Conservation (phyloP, 2,888 invertebrate species). For the Lasioglossum figueresi region DNA sequence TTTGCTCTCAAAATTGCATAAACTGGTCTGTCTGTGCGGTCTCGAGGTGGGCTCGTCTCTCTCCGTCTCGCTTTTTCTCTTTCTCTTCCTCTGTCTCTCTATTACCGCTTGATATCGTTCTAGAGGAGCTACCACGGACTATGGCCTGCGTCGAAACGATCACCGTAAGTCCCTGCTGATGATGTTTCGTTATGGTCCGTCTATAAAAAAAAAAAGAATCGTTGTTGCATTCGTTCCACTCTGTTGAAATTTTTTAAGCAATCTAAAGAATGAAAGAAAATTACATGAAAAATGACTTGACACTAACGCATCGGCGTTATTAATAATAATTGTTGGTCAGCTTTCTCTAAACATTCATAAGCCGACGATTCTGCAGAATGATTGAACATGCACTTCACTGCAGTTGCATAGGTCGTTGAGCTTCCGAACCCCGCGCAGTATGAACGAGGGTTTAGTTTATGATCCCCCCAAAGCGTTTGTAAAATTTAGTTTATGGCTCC, state of each 20-base stretch:
- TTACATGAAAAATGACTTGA: too few relatives aligned
- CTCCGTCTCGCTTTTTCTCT: not conserved
- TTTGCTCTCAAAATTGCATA: slow-evolving; percentile 51
- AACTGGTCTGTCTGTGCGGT: slow-evolving; percentile 23
- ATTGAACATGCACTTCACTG: not conserved
- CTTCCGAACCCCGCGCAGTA: not conserved
- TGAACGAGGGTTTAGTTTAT: not conserved
- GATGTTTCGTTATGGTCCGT: slow-evolving; percentile 25
- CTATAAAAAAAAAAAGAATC: not conserved
- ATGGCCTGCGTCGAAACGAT: slow-evolving; percentile 48
- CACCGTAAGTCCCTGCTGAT: slow-evolving; percentile 51
- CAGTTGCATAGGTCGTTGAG: slow-evolving; percentile 1
- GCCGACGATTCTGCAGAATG: not conserved
- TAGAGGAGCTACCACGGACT: not conserved
- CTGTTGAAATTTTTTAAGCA: not conserved
- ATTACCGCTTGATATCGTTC: slow-evolving; percentile 5
- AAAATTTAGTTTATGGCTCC: not conserved
- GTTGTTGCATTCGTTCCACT: not conserved
- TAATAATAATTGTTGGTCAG: too few relatives aligned
- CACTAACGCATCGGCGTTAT: too few relatives aligned
- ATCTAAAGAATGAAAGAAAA: not conserved
- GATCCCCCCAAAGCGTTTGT: not conserved
- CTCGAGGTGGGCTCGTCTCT: slow-evolving; percentile 12
- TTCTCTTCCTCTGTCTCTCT: not conserved
- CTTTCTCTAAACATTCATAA: not conserved